Base-by-base conservation (phyloP, 2,797 vertebrate species). In the Microctenopoma stevenorrisi region DNA sequence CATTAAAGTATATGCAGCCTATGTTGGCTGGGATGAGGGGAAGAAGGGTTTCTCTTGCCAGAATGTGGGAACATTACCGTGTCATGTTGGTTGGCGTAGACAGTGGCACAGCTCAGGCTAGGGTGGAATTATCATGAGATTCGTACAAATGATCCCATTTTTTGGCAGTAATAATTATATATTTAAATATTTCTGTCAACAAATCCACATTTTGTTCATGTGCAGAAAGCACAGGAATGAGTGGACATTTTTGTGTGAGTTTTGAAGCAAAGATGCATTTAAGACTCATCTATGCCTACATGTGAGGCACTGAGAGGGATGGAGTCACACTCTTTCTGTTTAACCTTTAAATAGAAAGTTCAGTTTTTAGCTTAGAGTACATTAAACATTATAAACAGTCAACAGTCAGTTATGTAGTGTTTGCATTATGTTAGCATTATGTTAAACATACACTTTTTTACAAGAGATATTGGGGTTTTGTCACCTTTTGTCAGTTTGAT, bases 1-100 rank as follows among this genome's bases (percentile, higher is more conserved):
- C 68, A 51, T 73, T 55, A 73, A 74, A 68, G 71, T 62, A 2
- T 72, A 37, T 58, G 47, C 35, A 54, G 69, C 43, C 35, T 69
- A 35, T 0, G 16, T 47, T 25, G 25, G 43, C 33, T 16, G 22
- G 8, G 22, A 18, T 51, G 47, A 60, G 9, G 48, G 37, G 47
- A 25, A 60, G 28, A 4, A 48, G n/a, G 33, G 22, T 33, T 59
- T 76, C 53, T 42, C 16, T 9, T 38, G 14, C 52, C 26, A 64
- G 38, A 60, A 30, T 58, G 12, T 62, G 59, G 7, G 16, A 53
- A 54, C 2, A 7, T 44, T 18, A 46, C n/a, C 7, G 15, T 51
- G 61, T 59, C 52, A 61, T n/a, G 25, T 54, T 64, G 48, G 22
- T 67, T 70, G 60, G 9, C 38, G 72, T 44, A 55, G 68, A 50